Evolutionary conservation across 2,797 vertebrate genomes (phyloP), one percentile per base, ranked within the genome.

Genomic region (Petrocephalus sullivani): DNA sequence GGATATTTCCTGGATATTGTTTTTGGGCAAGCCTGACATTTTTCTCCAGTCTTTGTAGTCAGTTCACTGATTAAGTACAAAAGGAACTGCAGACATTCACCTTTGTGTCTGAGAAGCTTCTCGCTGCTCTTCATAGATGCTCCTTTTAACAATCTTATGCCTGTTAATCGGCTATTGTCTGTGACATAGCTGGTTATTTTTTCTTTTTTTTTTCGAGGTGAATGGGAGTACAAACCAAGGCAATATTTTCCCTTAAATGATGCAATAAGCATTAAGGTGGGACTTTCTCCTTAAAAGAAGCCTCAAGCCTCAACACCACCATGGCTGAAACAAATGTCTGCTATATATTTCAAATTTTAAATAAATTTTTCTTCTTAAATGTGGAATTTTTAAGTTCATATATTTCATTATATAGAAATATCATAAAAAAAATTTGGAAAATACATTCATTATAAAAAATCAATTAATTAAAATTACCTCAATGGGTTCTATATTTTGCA

Each of bases 11-110:
- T 87, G 91, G 91, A 86, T 86, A 90, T 86, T 89, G 86, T 87
- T 89, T 92, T 90, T 90, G 91, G 91, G 93, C 92, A 53, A 93
- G 90, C 90, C 90, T 92, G 90, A 92, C 41, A 46, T 60, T 64
- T 88, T 84, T 83, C 67, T 64, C 51, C 46, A 60, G 56, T 64
- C 87, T 93, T 95, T 95, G 90, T 88, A 41, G 89, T 88, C 84
- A 84, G 87, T 90, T 54, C 53, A 86, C 89, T 87, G 90, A 84
- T 84, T 51, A 54, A 84, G 81, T 51, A 51, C 46, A 51, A 84
- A 84, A 51, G 46, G 21, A 54, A 49, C 46, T 21, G 2, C 7
- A 54, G 46, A 54, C 81, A 84, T 84, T 54, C 49, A 84, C 51
- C 51, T 84, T 23, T 84, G 81, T 53, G 51, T 51, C 81, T 84